phyloP scores from a whole-genome alignment of 2,888 invertebrate species.

The Diaphora mendica region DNA sequence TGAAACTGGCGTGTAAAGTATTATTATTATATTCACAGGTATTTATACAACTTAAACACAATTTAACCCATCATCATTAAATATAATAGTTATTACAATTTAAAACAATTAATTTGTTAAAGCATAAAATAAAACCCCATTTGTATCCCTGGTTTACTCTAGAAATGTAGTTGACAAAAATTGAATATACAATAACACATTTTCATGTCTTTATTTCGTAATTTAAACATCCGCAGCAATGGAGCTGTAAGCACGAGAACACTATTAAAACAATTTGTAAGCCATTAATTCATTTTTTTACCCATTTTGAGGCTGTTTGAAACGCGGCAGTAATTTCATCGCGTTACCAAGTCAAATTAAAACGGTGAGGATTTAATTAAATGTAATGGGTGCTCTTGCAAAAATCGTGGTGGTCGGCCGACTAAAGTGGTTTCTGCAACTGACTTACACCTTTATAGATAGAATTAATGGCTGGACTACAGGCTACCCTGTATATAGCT shows the following conservation, averaged over 20 bases:
- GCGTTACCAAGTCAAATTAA: conserved; percentile 79
- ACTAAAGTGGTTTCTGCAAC: conserved; percentile 64
- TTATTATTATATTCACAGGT: background rate
- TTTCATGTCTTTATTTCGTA: background rate
- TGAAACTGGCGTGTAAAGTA: too few species aligned
- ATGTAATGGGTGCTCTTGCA: conserved; percentile 80
- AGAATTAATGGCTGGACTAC: conserved; percentile 57
- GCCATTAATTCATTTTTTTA: conserved; percentile 55
- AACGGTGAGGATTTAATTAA: conserved; percentile 83
- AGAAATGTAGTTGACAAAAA: background rate
- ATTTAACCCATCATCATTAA: background rate
- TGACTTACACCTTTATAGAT: conserved; percentile 68
- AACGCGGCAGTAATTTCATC: conserved; percentile 68
- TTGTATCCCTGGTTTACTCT: background rate
- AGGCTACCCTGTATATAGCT: conserved; percentile 18
- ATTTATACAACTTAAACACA: background rate
- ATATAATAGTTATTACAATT: background rate
- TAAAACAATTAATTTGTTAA: background rate
- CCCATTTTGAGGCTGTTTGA: conserved; percentile 53
- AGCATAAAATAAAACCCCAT: background rate
- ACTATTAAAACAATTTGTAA: conserved; percentile 47
- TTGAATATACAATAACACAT: background rate
- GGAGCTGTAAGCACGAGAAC: conserved; percentile 24
- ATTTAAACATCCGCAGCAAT: conserved; percentile 19
- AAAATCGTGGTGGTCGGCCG: conserved; percentile 67